phyloP scores from a whole-genome alignment of 2,888 invertebrate genomes.

The Tromatobia lineatoria region DNA sequence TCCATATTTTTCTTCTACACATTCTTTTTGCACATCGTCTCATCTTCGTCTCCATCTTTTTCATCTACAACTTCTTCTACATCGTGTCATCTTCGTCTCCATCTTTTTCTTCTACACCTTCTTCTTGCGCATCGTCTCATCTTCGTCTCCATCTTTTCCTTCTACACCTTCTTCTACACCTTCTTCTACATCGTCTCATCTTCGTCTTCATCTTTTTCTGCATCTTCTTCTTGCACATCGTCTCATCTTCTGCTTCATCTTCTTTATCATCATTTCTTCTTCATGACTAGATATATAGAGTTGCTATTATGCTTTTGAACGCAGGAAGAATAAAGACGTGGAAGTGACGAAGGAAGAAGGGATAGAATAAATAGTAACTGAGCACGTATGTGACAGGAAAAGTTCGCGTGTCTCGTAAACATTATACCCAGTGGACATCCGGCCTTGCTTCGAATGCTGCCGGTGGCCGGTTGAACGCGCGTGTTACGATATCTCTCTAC shows the following conservation, averaged over 20 bases:
- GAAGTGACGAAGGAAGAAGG: slow-evolving; percentile 27
- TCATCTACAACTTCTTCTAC: slow-evolving; percentile 12
- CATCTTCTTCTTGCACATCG: not conserved
- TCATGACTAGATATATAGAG: not conserved
- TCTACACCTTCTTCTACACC: not conserved
- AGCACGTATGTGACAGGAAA: slow-evolving; percentile 76
- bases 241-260: not conserved
- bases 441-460: slow-evolving; percentile 55
- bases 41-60: not conserved
- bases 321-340: slow-evolving; percentile 7
- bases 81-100: no score
- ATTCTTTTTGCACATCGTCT: not conserved
- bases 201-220: slow-evolving; percentile 15
- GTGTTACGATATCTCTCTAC: slow-evolving; percentile 19
- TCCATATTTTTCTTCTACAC: no score
- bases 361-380: slow-evolving; percentile 56
- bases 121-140: not conserved
- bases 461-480: slow-evolving; percentile 16
- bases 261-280: slow-evolving; percentile 5
- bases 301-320: slow-evolving; percentile 17
- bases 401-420: slow-evolving; percentile 74
- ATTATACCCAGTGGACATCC: slow-evolving; percentile 69
- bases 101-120: slow-evolving; percentile 12
- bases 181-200: not conserved
- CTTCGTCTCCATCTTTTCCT: not conserved